These are phyloP conservation scores for Ornithorhynchus anatinus DNA, from an alignment of 2,113 vertebrate genomes.

Conservation along the genomic window DNA sequence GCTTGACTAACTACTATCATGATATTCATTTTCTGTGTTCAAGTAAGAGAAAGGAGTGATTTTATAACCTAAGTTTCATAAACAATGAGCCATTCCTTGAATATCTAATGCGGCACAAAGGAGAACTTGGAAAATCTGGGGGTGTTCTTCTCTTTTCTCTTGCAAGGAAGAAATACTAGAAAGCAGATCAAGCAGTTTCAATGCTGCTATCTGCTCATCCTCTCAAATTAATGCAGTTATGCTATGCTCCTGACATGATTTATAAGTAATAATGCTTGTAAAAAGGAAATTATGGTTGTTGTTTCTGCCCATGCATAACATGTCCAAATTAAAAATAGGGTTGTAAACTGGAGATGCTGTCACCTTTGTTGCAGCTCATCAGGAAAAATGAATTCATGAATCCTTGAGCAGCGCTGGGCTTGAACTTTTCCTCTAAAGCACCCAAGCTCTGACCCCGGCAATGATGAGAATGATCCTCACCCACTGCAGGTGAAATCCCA, in stretches of 20 bases:
- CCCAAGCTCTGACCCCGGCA: neutral
- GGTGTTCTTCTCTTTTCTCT: neutral
- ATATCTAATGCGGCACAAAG: too few relatives aligned
- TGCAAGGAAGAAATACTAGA: neutral
- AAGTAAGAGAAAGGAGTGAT: too few relatives aligned
- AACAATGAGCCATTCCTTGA: too few relatives aligned
- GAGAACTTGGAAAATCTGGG: too few relatives aligned
- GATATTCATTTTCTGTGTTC: too few relatives aligned
- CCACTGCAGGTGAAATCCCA: neutral
- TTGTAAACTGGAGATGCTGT: slow-evolving; percentile 49
- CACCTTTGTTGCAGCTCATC: slow-evolving; percentile 55
- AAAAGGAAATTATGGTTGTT: slow-evolving; percentile 58
- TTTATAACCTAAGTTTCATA: too few relatives aligned
- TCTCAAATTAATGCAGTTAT: slow-evolving; percentile 29
- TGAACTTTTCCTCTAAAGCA: slow-evolving; percentile 13
- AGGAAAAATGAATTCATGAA: slow-evolving; percentile 62
- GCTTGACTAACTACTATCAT: too few relatives aligned
- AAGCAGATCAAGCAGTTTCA: neutral
- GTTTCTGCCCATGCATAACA: slow-evolving; percentile 59
- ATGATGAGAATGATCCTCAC: slow-evolving; percentile 45
- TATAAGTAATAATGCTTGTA: slow-evolving; percentile 56
- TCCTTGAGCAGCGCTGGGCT: slow-evolving; percentile 35
- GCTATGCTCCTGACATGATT: slow-evolving; percentile 35
- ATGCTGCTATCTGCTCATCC: slow-evolving; percentile 9
- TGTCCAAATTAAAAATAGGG: slow-evolving; percentile 64